Evolutionary conservation across 1,140 invertebrate species (phyloP), one percentile per base, ranked within the genome.

Genomic region (Oncopeltus fasciatus): DNA sequence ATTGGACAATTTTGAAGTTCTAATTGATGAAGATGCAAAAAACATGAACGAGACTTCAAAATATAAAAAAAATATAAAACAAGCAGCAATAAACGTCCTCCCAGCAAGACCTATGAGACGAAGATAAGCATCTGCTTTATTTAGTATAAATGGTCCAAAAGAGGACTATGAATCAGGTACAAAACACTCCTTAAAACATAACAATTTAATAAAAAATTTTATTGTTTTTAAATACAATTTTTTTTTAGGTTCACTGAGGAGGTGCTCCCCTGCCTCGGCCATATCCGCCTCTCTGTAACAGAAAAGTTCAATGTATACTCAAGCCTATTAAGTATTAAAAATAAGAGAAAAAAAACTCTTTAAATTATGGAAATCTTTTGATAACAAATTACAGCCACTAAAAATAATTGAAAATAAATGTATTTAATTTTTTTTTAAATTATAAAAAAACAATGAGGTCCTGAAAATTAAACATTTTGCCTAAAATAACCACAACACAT

Each of bases 1-100:
- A 47, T 73, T 92, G 64, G 90, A 90, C 21, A 88, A 92, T 71
- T 95, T 95, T 74, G 90, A 95, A 69, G 72, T 96, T 14, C 74
- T 96, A 21, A 83, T 92, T 67, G 92, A 92, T 69, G 89, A 92
- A 75, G 89, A 92, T 69, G 69, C 87, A 57, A 77, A 79, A 11
- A 73, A 75, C 29, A 80, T 81, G 68, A 78, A 80, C 26, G 80
- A 80, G 16, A 63, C 69, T 29, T 20, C 57, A 20, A 61, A 64
- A 61, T 24, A 53, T 12, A 60, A 60, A 46, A 63, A 60, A 33
- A 60, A 31, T 29, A 63, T 47, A 38, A 44, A 38, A 24, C 20
- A 53, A 24, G 5, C 31, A 47, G 16, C 56, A 63, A 60, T 51
- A 60, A 51, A 28, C 38, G 26, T 53, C 21, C 21, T 53, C 14